Evolutionary conservation across 2,113 vertebrate species (phyloP).

Genomic region (Dermatemys mawii): DNA sequence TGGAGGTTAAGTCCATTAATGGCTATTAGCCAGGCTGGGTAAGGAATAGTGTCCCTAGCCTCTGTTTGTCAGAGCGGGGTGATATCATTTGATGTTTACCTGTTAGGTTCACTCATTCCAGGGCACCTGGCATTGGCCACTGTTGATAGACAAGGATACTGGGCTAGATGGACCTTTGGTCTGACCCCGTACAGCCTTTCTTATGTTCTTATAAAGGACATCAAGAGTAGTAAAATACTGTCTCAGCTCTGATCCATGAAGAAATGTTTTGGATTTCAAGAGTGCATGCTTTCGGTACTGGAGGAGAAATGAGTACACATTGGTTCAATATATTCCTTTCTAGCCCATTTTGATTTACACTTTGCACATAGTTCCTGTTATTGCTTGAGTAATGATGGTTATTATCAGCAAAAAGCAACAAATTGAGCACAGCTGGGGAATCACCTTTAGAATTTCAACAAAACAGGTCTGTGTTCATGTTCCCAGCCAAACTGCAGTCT

Average conservation of each 20-base stretch:
- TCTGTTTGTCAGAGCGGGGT: too few relatives aligned
- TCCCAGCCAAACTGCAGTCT: background rate
- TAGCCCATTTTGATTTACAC: background rate
- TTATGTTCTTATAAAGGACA: too few relatives aligned
- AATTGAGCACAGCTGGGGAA: background rate
- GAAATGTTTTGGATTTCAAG: background rate
- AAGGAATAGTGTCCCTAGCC: too few relatives aligned
- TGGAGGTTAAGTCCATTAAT: too few relatives aligned
- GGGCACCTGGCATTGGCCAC: too few relatives aligned
- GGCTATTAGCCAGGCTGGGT: too few relatives aligned
- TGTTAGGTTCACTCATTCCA: too few relatives aligned
- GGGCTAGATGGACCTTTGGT: too few relatives aligned
- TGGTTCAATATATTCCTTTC: background rate
- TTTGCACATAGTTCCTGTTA: background rate
- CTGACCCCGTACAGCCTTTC: too few relatives aligned
- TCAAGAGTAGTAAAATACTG: background rate
- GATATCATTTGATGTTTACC: too few relatives aligned
- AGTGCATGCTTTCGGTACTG: background rate
- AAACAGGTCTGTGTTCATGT: background rate
- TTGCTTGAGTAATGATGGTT: background rate
- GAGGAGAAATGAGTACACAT: background rate
- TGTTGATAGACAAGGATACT: too few relatives aligned
- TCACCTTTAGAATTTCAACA: background rate
- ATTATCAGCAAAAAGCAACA: conserved; percentile 3
- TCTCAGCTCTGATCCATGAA: background rate